phyloP scores from a whole-genome alignment of 2,797 vertebrate species.

The Artibeus lituratus region DNA sequence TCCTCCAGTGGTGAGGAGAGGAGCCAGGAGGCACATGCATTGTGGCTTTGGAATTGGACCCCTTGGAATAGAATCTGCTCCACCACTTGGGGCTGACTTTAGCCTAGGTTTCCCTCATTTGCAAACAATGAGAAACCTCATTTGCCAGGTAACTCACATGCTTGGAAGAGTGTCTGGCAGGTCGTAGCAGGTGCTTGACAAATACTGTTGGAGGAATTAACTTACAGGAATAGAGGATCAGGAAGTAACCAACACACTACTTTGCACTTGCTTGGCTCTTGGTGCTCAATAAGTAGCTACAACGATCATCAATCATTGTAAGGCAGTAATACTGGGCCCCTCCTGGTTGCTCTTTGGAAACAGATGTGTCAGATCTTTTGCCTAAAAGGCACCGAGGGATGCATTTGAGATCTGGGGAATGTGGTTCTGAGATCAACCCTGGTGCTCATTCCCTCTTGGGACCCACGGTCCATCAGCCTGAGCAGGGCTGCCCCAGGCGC shows the following conservation, averaged over 20 bases:
- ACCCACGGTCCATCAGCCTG: not conserved
- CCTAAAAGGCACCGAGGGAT: not conserved
- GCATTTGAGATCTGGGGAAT: not conserved
- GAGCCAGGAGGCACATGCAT: not conserved
- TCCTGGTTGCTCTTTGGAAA: not conserved
- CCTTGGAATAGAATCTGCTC: not conserved
- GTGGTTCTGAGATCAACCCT: not conserved
- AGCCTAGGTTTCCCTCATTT: not conserved
- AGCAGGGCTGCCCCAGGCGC: not conserved
- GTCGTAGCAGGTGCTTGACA: not conserved
- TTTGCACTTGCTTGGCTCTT: not conserved
- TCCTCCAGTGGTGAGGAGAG: not conserved
- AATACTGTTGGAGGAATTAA: not conserved
- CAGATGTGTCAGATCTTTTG: not conserved
- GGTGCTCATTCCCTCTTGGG: not conserved
- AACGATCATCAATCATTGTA: not conserved
- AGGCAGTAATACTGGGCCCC: not conserved
- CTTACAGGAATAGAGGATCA: not conserved
- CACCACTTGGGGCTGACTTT: not conserved
- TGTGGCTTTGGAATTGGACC: not conserved
- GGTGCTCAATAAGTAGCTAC: not conserved
- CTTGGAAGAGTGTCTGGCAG: not conserved
- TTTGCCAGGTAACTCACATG: accelerated
- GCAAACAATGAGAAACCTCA: not conserved
- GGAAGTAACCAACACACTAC: not conserved